These are phyloP conservation scores for Maccullochella peelii DNA, from an alignment of 2,113 vertebrate species.

Conservation along the genomic window DNA sequence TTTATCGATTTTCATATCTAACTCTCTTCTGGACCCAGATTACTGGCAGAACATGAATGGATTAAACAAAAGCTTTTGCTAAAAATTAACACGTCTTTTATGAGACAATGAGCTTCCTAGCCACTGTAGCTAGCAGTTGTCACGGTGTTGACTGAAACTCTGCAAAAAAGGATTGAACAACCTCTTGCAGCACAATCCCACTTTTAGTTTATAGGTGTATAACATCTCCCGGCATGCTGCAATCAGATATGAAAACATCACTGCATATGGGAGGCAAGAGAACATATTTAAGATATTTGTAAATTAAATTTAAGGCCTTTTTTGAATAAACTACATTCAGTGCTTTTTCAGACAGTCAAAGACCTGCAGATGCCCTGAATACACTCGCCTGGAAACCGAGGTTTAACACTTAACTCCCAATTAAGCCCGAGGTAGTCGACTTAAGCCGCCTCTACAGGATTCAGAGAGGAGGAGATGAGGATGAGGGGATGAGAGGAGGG, in stretches of 20 bases:
- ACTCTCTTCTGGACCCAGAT: no score
- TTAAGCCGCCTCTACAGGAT: constrained; percentile 54
- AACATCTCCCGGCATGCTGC: neutral
- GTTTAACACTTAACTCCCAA: constrained; percentile 50
- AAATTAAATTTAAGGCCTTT: neutral
- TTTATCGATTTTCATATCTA: neutral
- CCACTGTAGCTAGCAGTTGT: no score
- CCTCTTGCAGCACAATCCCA: neutral
- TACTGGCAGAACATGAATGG: no score
- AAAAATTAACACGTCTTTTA: no score
- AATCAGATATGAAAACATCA: neutral
- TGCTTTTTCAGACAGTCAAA: neutral
- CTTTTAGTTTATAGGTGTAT: neutral
- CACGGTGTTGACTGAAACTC: no score
- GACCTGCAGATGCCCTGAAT: constrained; percentile 2
- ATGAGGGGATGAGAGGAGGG: no score
- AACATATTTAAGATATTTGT: neutral
- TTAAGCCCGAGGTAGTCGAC: constrained; percentile 47
- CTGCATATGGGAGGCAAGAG: neutral
- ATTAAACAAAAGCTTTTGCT: no score
- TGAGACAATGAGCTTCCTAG: no score
- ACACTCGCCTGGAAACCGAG: constrained; percentile 16
- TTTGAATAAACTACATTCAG: neutral
- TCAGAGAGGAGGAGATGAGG: constrained; percentile 25
- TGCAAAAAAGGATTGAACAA: no score